Base-by-base conservation (phyloP, 2,888 invertebrate species). In the Eristalis arbustorum region DNA sequence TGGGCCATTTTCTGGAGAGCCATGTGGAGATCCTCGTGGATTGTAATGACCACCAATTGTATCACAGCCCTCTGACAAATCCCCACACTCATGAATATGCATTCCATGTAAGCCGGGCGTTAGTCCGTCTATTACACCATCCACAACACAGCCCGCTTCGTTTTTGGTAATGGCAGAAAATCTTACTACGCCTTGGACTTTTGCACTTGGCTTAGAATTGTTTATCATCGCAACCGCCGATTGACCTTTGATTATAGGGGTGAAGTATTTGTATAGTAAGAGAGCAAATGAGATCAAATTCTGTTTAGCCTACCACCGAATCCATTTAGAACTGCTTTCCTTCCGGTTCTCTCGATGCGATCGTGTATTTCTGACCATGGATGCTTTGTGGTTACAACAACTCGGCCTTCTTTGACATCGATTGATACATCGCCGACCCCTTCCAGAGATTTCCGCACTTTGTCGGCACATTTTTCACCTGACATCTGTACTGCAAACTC, bases 111-210 rank as follows among this genome's bases (percentile, higher is more conserved):
- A 93, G 88, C 96, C 96, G 40, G 94, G 94, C 0, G 93, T 89
- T 62, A 98, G 93, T 0, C 97, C 97, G 93, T 98, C 98, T 2
- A 98, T 93, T 2, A 96, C 96, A 0, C 98, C 98, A 91, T 98
- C 98, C 2, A 97, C 94, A 0, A 98, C 94, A 69, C 96, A 95
- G 0, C 94, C 95, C 0, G 91, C 89, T 0, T 92, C 91, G 0
- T 91, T 89, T 0, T 89, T 89, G 2, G 89, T 88, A 5, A 93
- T 93, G 59, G 94, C 91, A 18, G 94, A 93, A 88, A 98, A 96
- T 78, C 98, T 92, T 6, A 98, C 94, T 18, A 98, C 96, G 0
- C 98, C 98, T 90, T 95, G 93, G 3, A 96, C 93, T 0, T 91
- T 89, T 4, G 93, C 91, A 71, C 94, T 90, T 63, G 90, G 89